Evolutionary conservation across 37 sponge, comb jelly and placozoan species (phyloP).

Genomic region (Spongilla lacustris): DNA sequence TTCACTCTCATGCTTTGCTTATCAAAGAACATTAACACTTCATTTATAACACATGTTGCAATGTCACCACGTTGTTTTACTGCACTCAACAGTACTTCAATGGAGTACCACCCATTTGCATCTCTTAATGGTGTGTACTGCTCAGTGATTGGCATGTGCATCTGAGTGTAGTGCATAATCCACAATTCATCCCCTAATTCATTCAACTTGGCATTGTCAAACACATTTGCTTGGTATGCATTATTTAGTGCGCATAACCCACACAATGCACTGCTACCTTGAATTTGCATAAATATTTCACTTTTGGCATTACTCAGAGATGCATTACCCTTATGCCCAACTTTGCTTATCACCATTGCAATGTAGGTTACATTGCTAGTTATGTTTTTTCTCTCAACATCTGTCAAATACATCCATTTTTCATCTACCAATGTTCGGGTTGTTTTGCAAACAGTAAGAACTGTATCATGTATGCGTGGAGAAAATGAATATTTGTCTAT

Average conservation of each 20-base stretch:
- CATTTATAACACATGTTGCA: background rate
- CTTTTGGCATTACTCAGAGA: background rate
- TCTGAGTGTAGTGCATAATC: background rate
- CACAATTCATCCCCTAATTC: background rate
- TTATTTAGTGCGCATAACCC: background rate
- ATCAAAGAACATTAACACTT: background rate
- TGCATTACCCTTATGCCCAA: background rate
- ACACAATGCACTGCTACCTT: background rate
- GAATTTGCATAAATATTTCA: constrained; percentile 1
- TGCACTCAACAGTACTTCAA: background rate
- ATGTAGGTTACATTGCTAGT: background rate
- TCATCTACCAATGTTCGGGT: background rate
- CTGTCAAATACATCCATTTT: background rate
- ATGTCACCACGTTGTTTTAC: background rate
- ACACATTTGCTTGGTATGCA: background rate
- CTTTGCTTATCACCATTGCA: background rate
- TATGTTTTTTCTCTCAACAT: background rate
- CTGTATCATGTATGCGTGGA: background rate
- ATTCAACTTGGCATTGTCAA: background rate
- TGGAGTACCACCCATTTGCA: background rate
- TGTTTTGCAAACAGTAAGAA: background rate
- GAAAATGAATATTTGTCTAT: background rate
- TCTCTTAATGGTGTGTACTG: background rate
- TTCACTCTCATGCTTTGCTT: background rate
- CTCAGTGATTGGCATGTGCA: background rate